phyloP scores from a whole-genome alignment of 2,113 vertebrate genomes.

The Aptenodytes forsteri region DNA sequence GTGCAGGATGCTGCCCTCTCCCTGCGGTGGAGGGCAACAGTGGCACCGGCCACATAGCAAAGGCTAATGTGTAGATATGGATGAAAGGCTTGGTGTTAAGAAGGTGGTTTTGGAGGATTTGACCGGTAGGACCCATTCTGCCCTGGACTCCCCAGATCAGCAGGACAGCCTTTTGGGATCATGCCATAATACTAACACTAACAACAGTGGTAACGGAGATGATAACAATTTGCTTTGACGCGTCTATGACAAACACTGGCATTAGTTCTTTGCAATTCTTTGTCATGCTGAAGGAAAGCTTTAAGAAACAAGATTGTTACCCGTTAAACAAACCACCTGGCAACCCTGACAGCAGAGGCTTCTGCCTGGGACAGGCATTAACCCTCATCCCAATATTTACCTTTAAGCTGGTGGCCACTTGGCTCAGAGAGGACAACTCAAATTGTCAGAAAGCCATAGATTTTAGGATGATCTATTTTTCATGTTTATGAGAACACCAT shows the following conservation, averaged over 20 bases:
- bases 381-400: background rate
- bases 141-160: background rate
- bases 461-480: background rate
- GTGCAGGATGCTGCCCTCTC: background rate
- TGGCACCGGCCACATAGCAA: background rate
- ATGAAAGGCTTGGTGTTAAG: background rate
- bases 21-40: rapidly evolving
- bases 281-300: background rate
- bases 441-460: background rate
- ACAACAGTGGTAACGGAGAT: background rate
- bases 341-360: background rate
- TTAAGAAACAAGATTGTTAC: background rate
- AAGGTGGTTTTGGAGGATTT: background rate
- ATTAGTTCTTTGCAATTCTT: background rate
- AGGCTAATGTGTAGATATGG: background rate
- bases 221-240: background rate
- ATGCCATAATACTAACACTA: background rate
- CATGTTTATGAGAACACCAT: background rate
- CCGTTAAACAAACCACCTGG: background rate
- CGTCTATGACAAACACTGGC: background rate
- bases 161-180: background rate
- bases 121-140: background rate
- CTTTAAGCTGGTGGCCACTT: background rate
- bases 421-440: background rate
- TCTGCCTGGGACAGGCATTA: background rate